A percentile compares a stretch with the other conserved stretches of the same genome.
Conservation (phyloP, 2,888 invertebrate genomes). For the Epinotia demarniana region DNA sequence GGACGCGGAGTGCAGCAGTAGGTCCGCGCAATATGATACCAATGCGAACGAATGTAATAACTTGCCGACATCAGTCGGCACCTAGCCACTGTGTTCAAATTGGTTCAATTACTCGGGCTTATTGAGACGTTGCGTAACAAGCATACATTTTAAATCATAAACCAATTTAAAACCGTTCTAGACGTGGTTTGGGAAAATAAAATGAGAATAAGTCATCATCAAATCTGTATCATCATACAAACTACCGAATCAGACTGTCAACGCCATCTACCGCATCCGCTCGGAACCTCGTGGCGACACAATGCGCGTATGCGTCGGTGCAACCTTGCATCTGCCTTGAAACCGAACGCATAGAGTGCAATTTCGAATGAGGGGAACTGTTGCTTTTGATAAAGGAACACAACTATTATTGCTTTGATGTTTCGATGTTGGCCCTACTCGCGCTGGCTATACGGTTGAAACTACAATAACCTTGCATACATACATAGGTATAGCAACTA, state of each 20-base stretch:
- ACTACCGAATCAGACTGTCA: slow-evolving; percentile 54
- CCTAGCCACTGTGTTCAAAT: no score
- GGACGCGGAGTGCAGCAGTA: no score
- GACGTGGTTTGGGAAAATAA: no score
- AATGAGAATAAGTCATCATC: no score
- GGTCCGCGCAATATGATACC: no score
- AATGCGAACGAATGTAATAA: no score
- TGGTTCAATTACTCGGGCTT: no score
- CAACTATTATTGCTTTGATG: not conserved
- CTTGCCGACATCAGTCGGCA: no score
- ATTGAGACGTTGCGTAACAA: no score
- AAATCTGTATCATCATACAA: not conserved
- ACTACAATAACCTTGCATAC: not conserved
- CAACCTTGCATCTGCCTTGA: slow-evolving; percentile 47
- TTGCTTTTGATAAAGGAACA: not conserved
- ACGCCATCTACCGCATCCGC: slow-evolving; percentile 63
- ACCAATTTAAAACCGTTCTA: no score
- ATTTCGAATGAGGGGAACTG: not conserved
- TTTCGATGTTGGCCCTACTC: not conserved
- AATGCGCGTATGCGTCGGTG: slow-evolving; percentile 54
- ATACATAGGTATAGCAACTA: not conserved
- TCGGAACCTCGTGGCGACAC: slow-evolving; percentile 58
- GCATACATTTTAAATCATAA: no score
- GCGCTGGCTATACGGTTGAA: not conserved
- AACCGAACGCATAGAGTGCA: slow-evolving; percentile 1